phyloP scores from a whole-genome alignment of 2,888 invertebrate species.

The Idaea dimidiata region DNA sequence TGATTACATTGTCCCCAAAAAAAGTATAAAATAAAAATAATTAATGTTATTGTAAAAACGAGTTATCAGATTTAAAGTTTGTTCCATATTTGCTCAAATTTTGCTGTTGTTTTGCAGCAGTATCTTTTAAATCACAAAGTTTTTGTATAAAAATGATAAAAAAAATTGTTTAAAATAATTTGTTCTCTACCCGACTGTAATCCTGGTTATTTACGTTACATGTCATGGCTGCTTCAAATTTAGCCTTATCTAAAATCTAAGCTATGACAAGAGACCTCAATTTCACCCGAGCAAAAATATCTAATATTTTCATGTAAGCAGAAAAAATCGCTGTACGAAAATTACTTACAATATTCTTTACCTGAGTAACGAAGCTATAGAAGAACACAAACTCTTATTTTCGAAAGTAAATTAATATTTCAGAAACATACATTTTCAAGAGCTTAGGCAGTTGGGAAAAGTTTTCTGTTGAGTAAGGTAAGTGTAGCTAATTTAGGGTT shows the following conservation, averaged over 20 bases:
- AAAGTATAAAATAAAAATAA: too few relatives aligned
- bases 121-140: not conserved
- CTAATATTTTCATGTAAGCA: not conserved
- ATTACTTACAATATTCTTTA: too few relatives aligned
- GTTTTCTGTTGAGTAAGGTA: not conserved
- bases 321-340: not conserved
- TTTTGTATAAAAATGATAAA: not conserved
- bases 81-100: not conserved
- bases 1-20: too few relatives aligned
- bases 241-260: conserved; percentile 1
- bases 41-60: not conserved
- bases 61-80: not conserved
- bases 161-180: not conserved
- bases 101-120: not conserved
- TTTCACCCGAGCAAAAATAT: not conserved
- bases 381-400: not conserved
- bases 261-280: not conserved
- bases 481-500: conserved; percentile 1
- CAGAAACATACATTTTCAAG: not conserved
- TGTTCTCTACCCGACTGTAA: not conserved
- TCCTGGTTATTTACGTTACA: conserved; percentile 26
- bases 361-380: not conserved
- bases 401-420: not conserved
- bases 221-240: conserved; percentile 2
- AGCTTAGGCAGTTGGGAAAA: not conserved